These are phyloP conservation scores for Megaceryle torquata DNA, from an alignment of 2,113 vertebrate genomes.

Conservation along the genomic window DNA sequence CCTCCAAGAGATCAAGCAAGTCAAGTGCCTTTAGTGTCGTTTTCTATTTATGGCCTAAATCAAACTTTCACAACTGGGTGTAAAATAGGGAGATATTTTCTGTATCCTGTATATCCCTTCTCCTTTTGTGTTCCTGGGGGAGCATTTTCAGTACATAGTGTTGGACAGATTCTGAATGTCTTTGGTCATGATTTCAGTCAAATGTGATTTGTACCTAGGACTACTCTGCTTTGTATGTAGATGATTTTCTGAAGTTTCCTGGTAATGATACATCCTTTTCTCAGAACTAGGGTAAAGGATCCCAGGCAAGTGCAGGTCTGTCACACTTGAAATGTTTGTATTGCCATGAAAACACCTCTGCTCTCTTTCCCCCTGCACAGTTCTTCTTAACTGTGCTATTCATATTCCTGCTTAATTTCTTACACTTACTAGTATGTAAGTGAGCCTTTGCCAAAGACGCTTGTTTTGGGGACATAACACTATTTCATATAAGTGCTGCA, in stretches of 20 bases:
- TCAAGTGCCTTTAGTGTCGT: neutral
- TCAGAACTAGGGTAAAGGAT: neutral
- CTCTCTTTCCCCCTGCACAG: neutral
- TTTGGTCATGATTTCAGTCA: neutral
- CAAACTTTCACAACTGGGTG: neutral
- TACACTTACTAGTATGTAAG: neutral
- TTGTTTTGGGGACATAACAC: neutral
- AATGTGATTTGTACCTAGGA: neutral
- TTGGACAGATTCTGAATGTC: neutral
- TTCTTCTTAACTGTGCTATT: neutral
- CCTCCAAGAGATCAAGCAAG: neutral
- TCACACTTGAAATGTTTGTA: neutral
- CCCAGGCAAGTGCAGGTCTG: neutral
- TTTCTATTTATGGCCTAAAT: neutral
- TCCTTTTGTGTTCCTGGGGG: neutral
- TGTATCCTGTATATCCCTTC: neutral
- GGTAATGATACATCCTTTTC: neutral
- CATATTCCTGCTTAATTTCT: neutral
- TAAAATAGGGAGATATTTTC: neutral
- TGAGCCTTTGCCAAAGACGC: neutral
- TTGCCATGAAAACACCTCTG: neutral
- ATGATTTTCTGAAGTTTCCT: neutral
- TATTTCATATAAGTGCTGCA: neutral
- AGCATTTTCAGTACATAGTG: neutral
- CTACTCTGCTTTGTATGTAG: neutral